These are phyloP conservation scores for Tetanocera ferruginea DNA, from an alignment of 2,888 invertebrate genomes.

Conservation along the genomic window DNA sequence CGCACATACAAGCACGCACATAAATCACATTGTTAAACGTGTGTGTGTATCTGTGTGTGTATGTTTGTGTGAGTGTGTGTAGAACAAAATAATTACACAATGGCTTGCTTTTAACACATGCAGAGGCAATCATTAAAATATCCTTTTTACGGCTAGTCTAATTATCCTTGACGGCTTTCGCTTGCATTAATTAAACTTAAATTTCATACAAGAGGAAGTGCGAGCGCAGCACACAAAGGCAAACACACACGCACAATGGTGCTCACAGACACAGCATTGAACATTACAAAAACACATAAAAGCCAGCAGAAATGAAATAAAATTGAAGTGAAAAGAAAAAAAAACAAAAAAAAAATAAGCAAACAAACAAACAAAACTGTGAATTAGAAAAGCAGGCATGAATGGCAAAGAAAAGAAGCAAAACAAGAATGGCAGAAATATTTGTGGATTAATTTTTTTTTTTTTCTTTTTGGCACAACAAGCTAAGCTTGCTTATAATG, in stretches of 20 bases:
- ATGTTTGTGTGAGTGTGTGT: too few species aligned
- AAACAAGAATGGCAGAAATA: background rate
- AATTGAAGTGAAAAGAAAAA: background rate
- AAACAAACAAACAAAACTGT: background rate
- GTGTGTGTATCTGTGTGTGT: too few species aligned
- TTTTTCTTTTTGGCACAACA: background rate
- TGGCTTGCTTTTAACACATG: background rate
- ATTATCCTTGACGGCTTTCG: slow-evolving; percentile 30
- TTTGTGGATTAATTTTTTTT: background rate
- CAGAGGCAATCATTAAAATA: slow-evolving; percentile 29
- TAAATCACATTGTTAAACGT: too few species aligned
- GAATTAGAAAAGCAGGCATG: background rate
- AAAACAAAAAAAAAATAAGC: too few species aligned
- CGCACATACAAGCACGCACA: too few species aligned
- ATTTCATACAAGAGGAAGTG: slow-evolving; percentile 6
- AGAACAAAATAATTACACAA: background rate
- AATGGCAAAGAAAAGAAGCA: background rate
- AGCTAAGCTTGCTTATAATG: too few species aligned
- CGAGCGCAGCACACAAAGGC: background rate
- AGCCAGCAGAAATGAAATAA: background rate
- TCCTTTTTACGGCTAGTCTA: slow-evolving; percentile 23
- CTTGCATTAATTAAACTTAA: slow-evolving; percentile 32
- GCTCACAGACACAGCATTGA: background rate
- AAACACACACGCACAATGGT: background rate
- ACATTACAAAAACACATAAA: background rate